Evolutionary conservation across 1,140 invertebrate species (phyloP).

Genomic region (Zaprionus nigranus): DNA sequence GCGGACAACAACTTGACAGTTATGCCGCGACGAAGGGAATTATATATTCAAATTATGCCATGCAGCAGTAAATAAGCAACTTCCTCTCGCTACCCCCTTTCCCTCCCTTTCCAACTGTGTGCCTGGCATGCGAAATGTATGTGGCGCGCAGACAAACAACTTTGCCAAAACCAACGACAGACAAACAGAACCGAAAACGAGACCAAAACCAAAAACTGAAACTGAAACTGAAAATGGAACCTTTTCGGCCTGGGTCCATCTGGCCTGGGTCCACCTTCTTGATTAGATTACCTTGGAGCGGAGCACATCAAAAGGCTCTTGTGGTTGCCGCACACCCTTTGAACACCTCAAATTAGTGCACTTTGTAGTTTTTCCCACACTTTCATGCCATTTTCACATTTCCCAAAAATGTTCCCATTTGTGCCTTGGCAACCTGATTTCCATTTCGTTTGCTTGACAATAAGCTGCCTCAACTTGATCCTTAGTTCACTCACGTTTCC

Average conservation of each 20-base stretch:
- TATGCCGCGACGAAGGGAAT: conserved; percentile 47
- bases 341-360: conserved; percentile 78
- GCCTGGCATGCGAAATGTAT: conserved; percentile 47
- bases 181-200: conserved; percentile 33
- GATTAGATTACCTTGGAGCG: conserved; percentile 71
- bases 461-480: conserved; percentile 42
- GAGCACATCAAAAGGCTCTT: conserved; percentile 66
- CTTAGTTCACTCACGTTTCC: conserved; percentile 62
- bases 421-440: conserved; percentile 20
- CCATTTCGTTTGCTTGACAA: conserved; percentile 39
- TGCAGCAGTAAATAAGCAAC: conserved; percentile 65
- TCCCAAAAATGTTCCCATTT: not conserved
- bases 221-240: conserved; percentile 35
- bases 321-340: conserved; percentile 46
- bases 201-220: conserved; percentile 15
- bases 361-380: conserved; percentile 69
- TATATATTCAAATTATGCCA: conserved; percentile 71
- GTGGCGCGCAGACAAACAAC: not conserved
- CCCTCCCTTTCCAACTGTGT: conserved; percentile 33
- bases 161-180: conserved; percentile 12
- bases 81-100: not conserved
- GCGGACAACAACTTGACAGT: conserved; percentile 42
- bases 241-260: conserved; percentile 39
- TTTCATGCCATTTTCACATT: conserved; percentile 3
- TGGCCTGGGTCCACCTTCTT: conserved; percentile 35